Evolutionary conservation across 1,140 invertebrate genomes (phyloP), one percentile per base, ranked within the genome.

Genomic region (Heliconius melpomene): DNA sequence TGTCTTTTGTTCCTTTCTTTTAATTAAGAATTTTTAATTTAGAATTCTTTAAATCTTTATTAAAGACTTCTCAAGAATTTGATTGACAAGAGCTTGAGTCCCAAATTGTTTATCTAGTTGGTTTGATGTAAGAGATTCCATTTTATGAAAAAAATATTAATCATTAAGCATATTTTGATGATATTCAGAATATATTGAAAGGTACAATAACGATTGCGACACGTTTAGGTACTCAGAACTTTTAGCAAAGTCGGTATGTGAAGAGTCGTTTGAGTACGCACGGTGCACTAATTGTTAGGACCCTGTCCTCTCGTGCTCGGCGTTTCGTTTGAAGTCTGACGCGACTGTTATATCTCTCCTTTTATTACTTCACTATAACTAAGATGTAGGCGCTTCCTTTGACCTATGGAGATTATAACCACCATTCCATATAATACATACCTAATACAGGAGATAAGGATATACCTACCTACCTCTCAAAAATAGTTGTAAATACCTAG

Each of bases 1-100:
- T 57, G 76, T 60, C 50, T 38, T 78, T 81, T 81, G 76, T 78
- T 74, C 72, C 40, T 60, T 77, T 75, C 36, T 18, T 54, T 81
- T 81, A 81, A 81, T 81, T 81, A 78, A 75, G 57, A 80, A 75
- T 72, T 78, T 77, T 81, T 73, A 50, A 78, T 78, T 78, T 57
- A 72, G 79, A 66, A 71, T 81, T 73, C 60, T 78, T 38, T 74
- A 72, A 66, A 77, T 81, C 72, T 66, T 70, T 79, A 52, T 79
- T 66, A 46, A 79, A 79, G 52, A 72, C 32, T 40, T 76, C n/a
- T 75, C 50, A 73, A 40, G 50, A 54, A 74, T 46, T 38, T 74
- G 54, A 81, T 81, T 81, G 79, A 78, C 71, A 74, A 71, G 29
- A 38, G n/a, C 20, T 52, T 13, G 73, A 20, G 29, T 72, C 76